phyloP scores from a whole-genome alignment of 2,888 invertebrate species.

The Platycheirus rosarum region DNA sequence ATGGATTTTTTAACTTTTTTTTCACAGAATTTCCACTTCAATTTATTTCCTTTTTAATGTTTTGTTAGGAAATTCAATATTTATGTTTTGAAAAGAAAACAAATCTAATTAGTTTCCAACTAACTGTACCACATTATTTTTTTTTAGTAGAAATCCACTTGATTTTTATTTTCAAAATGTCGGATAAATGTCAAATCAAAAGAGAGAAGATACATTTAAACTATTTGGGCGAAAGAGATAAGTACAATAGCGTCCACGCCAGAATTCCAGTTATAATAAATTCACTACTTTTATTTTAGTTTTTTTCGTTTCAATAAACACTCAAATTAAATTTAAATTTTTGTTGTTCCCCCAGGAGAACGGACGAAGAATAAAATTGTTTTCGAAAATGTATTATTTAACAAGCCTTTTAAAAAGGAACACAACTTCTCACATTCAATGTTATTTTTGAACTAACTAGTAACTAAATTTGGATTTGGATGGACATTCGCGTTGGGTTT shows the following conservation, averaged over 20 bases:
- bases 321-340: no score
- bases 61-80: conserved; percentile 14
- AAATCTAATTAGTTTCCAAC: conserved; percentile 67
- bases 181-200: conserved; percentile 69
- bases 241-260: conserved; percentile 37
- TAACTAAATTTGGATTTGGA: no score
- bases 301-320: no score
- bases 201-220: conserved; percentile 43
- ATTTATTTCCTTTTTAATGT: not conserved
- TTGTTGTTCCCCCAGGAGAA: no score
- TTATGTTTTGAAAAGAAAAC: conserved; percentile 36
- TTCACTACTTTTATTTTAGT: not conserved
- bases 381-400: not conserved
- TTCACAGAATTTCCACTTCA: conserved; percentile 18
- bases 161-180: conserved; percentile 71
- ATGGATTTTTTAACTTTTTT: conserved; percentile 42
- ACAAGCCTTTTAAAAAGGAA: conserved; percentile 11
- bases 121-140: conserved; percentile 38
- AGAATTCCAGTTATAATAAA: not conserved
- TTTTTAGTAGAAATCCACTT: conserved; percentile 48
- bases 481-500: conserved; percentile 50
- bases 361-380: no score
- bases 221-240: conserved; percentile 59
- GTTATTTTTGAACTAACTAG: conserved; percentile 59
- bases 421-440: conserved; percentile 36